Base-by-base conservation (phyloP, 2,888 invertebrate genomes). In the Orgyia antiqua region DNA sequence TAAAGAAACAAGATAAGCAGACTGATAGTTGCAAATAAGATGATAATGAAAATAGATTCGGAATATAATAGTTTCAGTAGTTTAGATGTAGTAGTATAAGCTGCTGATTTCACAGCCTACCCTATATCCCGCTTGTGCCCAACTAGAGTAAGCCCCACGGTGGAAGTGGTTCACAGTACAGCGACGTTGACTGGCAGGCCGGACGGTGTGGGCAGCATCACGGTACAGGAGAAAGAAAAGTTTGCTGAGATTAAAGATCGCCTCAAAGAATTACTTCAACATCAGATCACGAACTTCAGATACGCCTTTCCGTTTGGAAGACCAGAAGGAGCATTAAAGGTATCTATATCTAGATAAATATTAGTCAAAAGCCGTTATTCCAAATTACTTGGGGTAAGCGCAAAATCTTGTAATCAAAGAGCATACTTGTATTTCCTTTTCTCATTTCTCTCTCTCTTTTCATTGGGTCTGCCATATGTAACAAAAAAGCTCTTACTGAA, bases 221-320 rank as follows among this genome's bases (percentile, higher is more conserved):
- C 98, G 7, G 94, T 96, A 61, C 98, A 97, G 72, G 99, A 99
- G 78, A 97, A 97, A 77, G 98, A 98, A 66, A 96, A 96, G 73
- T 99, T 99, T 74, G 95, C 96, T 41, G 97, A 97, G 74, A 96
- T 99, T 66, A 99, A 99, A 77, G 98, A 99, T 67, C 89, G 98
- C 42, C 88, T 99, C 49, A 91, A 96, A 62, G 91, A 95, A 58
- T 88, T 99, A 47, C 88, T 99, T 51, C 99, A 99, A 83, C 94
- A 96, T 80, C 99, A 99, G 89, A 98, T 99, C 63, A 99, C 99
- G 13, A 98, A 99, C 89, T 99, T 99, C 88, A 93, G 97, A 84
- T 98, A 94, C 72, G 97, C 97, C 69, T 99, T 99, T 87, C 99
- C 99, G 41, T 99, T 99, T 75, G 99, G 99, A 42, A 90, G 99